Base-by-base conservation (phyloP, 2,797 vertebrate species). In the Notolepis coatsorum region DNA sequence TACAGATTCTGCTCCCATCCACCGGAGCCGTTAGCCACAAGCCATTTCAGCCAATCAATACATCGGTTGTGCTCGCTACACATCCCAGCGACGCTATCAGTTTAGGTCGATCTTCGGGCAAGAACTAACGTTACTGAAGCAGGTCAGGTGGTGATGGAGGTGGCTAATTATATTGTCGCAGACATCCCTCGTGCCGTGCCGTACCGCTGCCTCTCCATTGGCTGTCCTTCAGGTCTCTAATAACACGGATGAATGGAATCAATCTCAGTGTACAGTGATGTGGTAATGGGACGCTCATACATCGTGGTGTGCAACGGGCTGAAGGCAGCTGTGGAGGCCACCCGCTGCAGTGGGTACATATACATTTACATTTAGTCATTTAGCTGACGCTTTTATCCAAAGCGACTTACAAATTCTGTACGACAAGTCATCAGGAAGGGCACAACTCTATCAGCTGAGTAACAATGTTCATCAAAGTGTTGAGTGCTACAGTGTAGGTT, bases 81-180 rank as follows among this genome's bases (percentile, higher is more conserved):
- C 43, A 68, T 68, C 65, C 63, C 73, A 71, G 73, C 73, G 80
- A 86, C 80, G 72, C 61, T 56, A 76, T 81, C 69, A 67, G 61
- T 84, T 84, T 76, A 54, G 67, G 75, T 74, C 64, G 69, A 75
- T 68, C 46, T 62, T 88, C 82, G 82, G n/a, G 84, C 80, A 73
- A 48, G 85, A 80, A 68, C 54, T 70, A n/a, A n/a, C n/a, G n/a
- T n/a, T n/a, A 64, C 46, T 70, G 80, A 69, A 69, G 79, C 68
- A 75, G 88, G 88, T 89, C 81, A 69, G 70, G 68, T 73, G 82
- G 77, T 73, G 81, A 81, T 68, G 75, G 74, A 86, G 70, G 70
- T 23, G 41, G 73, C 80, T 90, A 91, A 92, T 88, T 90, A 86
- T 89, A 92, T 90, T 90, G 86, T 91, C 84, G 88, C 56, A 52